A percentile compares a stretch with the other conserved stretches of the same genome.
Conservation (phyloP, 2,113 vertebrate genomes). For the Girardinichthys multiradiatus region DNA sequence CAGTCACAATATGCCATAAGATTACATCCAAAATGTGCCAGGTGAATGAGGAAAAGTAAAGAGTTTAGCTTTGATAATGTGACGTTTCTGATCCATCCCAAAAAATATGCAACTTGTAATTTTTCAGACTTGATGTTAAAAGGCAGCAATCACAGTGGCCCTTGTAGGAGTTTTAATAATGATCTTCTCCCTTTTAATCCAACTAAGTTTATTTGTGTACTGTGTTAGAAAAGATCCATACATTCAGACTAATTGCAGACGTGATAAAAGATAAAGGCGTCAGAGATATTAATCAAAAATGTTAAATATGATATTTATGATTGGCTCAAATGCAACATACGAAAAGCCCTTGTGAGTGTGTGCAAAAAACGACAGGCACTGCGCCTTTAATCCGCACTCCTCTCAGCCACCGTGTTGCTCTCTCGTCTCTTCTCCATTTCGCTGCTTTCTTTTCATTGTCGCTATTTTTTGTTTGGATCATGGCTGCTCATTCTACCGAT, state of each 20-base stretch:
- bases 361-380: conserved; percentile 23
- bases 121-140: background rate
- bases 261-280: background rate
- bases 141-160: background rate
- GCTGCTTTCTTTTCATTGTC: conserved; percentile 76
- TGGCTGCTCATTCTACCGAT: conserved; percentile 87
- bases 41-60: too few relatives aligned
- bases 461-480: conserved; percentile 66
- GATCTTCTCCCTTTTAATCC: background rate
- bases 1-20: too few relatives aligned
- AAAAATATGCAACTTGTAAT: background rate
- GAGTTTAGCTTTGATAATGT: too few relatives aligned
- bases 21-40: too few relatives aligned
- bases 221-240: background rate
- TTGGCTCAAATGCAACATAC: background rate
- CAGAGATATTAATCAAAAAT: background rate
- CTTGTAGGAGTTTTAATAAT: background rate
- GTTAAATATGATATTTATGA: background rate
- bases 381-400: conserved; percentile 75
- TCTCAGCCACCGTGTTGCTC: conserved; percentile 25
- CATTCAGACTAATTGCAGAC: background rate
- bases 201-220: background rate
- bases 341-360: too few relatives aligned
- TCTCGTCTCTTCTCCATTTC: conserved; percentile 59
- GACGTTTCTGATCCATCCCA: background rate